These are phyloP conservation scores for Eleginops maclovinus DNA, from an alignment of 2,113 vertebrate genomes.

Conservation along the genomic window DNA sequence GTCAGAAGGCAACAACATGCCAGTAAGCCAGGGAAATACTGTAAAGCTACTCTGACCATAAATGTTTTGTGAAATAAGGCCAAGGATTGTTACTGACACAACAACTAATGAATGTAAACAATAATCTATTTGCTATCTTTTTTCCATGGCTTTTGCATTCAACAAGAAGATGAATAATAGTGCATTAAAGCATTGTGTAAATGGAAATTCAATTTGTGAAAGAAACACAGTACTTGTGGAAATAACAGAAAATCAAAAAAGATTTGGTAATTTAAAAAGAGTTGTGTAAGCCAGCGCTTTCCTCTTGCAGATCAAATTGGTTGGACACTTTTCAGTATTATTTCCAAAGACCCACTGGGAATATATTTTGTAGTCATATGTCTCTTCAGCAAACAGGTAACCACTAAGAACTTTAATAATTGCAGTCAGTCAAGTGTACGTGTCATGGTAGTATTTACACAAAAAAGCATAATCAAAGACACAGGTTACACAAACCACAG, in stretches of 20 bases:
- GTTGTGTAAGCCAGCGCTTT: not conserved
- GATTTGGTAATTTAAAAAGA: not conserved
- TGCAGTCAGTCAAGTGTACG: not conserved
- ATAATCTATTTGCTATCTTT: not conserved
- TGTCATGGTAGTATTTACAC: not conserved
- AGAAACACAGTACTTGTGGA: not conserved
- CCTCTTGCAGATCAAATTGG: not conserved
- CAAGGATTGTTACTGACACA: not conserved
- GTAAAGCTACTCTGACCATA: not conserved
- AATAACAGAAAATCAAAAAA: not conserved
- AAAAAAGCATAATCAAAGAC: not conserved
- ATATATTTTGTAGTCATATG: not conserved
- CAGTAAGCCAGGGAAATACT: not conserved
- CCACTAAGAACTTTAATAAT: not conserved
- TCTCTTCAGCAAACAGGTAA: not conserved
- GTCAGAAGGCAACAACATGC: not conserved
- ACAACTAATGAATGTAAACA: not conserved
- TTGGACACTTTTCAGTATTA: not conserved
- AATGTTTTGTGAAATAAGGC: constrained; percentile 6
- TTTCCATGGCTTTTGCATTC: not conserved
- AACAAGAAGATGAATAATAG: not conserved
- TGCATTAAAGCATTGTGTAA: not conserved
- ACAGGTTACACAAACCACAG: not conserved
- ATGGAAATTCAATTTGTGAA: not conserved
- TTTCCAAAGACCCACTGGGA: not conserved